Evolutionary conservation across 2,888 invertebrate genomes (phyloP).

Genomic region (Panzeria rudis): DNA sequence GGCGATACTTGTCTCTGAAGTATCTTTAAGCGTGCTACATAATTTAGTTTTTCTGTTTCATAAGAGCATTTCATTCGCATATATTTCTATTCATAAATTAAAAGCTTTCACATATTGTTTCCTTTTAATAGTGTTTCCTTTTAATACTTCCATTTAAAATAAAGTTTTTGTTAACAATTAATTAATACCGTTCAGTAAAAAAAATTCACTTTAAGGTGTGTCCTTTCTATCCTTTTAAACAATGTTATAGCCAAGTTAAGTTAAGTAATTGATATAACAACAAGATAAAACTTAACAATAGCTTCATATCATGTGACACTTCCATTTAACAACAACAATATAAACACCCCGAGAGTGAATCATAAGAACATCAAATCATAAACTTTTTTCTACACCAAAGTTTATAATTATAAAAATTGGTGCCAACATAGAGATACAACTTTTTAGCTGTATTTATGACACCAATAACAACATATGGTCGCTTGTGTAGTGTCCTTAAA

Average conservation of each 20-base stretch:
- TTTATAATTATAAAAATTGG: conserved; percentile 24
- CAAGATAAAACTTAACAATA: conserved; percentile 1
- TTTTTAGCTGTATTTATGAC: conserved; percentile 18
- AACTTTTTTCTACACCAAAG: conserved; percentile 4
- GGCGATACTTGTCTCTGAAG: background rate
- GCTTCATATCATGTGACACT: conserved; percentile 33
- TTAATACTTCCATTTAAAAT: background rate
- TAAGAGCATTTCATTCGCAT: background rate
- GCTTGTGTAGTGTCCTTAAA: conserved; percentile 35
- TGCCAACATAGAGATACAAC: background rate
- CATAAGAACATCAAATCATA: conserved; percentile 20
- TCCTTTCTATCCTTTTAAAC: conserved; percentile 4
- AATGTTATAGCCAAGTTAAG: background rate
- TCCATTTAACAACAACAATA: conserved; percentile 1
- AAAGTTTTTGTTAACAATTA: background rate
- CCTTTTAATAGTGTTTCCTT: background rate
- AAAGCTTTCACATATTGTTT: background rate
- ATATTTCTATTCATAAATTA: background rate
- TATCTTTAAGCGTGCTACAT: too few species aligned
- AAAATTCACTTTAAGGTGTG: conserved; percentile 31
- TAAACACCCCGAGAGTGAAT: conserved; percentile 10
- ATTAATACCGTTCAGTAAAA: conserved; percentile 1
- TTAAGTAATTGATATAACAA: conserved; percentile 10
- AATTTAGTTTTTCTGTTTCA: too few species aligned
- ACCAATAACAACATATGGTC: background rate